phyloP scores from a whole-genome alignment of 1,140 invertebrate genomes.

The Bombus superbus region DNA sequence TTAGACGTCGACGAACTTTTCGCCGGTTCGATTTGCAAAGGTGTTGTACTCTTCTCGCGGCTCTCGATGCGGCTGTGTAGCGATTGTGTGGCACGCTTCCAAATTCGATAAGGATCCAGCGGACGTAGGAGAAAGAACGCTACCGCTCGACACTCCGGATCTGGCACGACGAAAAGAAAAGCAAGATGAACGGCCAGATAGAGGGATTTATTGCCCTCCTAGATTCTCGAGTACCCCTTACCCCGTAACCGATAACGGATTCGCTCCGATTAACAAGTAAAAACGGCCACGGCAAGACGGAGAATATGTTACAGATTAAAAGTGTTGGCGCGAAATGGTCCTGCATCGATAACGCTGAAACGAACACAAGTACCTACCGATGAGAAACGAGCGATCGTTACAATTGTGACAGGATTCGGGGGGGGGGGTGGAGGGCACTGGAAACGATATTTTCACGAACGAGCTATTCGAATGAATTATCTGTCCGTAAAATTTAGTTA shows the following conservation, averaged over 20 bases:
- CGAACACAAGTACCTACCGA: not conserved
- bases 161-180: conserved; percentile 37
- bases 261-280: conserved; percentile 36
- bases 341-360: conserved; percentile 10
- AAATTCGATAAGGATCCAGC: conserved; percentile 58
- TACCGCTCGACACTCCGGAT: not conserved
- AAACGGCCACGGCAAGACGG: not conserved
- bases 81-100: conserved; percentile 54
- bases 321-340: not conserved
- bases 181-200: conserved; percentile 50
- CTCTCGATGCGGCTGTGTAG: not conserved
- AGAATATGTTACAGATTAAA: conserved; percentile 30
- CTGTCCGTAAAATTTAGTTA: conserved; percentile 3
- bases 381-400: conserved; percentile 4
- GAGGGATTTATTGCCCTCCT: conserved; percentile 51
- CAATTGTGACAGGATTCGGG: not conserved
- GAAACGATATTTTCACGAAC: conserved; percentile 13
- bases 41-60: conserved; percentile 37
- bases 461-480: not conserved
- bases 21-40: conserved; percentile 44
- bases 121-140: not conserved
- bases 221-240: not conserved
- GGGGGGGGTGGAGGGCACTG: not conserved
- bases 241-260: conserved; percentile 30
- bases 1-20: conserved; percentile 39